Conservation (phyloP, 2,888 invertebrate genomes). For the Seira sanloemensis region DNA sequence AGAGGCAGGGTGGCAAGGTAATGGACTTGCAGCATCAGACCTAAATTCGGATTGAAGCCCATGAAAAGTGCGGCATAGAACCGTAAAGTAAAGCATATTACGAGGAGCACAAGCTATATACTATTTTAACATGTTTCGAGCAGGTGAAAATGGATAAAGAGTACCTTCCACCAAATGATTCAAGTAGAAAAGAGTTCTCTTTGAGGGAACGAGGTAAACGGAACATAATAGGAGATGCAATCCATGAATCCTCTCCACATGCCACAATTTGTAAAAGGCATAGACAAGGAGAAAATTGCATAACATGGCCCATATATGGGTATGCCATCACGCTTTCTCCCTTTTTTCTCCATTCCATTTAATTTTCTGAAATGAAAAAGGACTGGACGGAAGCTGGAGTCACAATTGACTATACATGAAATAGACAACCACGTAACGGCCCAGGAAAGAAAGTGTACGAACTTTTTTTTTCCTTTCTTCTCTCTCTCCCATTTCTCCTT, state of each 20-base stretch:
- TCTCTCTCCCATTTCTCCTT: background rate
- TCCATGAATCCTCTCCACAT: slow-evolving; percentile 16
- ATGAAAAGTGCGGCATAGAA: background rate
- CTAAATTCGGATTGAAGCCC: background rate
- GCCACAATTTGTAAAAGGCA: background rate
- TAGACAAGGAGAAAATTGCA: background rate
- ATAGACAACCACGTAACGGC: slow-evolving; percentile 37
- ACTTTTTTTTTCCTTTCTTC: background rate
- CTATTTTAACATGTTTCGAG: background rate
- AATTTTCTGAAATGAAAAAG: slow-evolving; percentile 50
- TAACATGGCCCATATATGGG: too few relatives aligned
- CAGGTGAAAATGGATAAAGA: slow-evolving; percentile 9
- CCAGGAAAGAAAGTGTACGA: background rate
- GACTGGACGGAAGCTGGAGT: slow-evolving; percentile 58
- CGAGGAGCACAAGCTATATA: background rate
- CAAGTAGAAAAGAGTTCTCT: background rate
- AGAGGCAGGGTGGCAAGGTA: slow-evolving; percentile 1
- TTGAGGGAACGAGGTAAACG: background rate
- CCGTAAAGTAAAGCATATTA: background rate
- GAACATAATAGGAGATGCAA: background rate
- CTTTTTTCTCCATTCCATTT: slow-evolving; percentile 38
- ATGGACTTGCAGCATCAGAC: background rate
- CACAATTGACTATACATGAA: slow-evolving; percentile 40
- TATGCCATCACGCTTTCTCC: background rate
- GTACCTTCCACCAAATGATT: background rate